Evolutionary conservation across 2,888 invertebrate species (phyloP).

Genomic region (Drosophila paracracens): DNA sequence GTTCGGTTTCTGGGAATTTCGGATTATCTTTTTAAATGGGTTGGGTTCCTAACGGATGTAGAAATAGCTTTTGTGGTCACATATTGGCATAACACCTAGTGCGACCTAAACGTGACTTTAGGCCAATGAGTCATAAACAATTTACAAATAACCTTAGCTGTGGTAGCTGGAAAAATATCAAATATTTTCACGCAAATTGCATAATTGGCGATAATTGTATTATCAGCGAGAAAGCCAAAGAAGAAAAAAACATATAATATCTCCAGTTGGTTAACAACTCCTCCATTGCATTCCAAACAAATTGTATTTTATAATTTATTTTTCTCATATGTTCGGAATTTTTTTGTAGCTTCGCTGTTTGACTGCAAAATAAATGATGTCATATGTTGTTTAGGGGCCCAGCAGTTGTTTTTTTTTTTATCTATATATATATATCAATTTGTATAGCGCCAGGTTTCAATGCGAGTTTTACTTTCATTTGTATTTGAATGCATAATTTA

Average conservation of each 20-base stretch:
- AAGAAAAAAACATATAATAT: constrained; percentile 22
- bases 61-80: constrained; percentile 23
- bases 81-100: constrained; percentile 10
- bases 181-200: constrained; percentile 57
- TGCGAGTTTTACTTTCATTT: constrained; percentile 76
- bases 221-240: constrained; percentile 34
- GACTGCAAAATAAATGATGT: constrained; percentile 73
- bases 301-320: constrained; percentile 27
- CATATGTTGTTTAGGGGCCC: constrained; percentile 40
- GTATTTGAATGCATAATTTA: constrained; percentile 69
- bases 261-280: constrained; percentile 31
- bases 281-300: constrained; percentile 61
- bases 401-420: constrained; percentile 7
- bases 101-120: constrained; percentile 2
- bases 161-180: constrained; percentile 5
- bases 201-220: constrained; percentile 53
- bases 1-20: constrained; percentile 52
- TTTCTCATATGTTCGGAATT: constrained; percentile 19
- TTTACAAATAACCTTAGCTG: constrained; percentile 35
- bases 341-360: constrained; percentile 38
- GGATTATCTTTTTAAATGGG: constrained; percentile 49
- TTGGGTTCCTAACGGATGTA: constrained; percentile 34
- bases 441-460: constrained; percentile 63
- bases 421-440: not conserved
- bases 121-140: constrained; percentile 51